Percentiles rank a stretch among this genome's conserved stretches.
phyloP scores from a whole-genome alignment of 2,113 vertebrate species.

The Syngnathus scovelli region DNA sequence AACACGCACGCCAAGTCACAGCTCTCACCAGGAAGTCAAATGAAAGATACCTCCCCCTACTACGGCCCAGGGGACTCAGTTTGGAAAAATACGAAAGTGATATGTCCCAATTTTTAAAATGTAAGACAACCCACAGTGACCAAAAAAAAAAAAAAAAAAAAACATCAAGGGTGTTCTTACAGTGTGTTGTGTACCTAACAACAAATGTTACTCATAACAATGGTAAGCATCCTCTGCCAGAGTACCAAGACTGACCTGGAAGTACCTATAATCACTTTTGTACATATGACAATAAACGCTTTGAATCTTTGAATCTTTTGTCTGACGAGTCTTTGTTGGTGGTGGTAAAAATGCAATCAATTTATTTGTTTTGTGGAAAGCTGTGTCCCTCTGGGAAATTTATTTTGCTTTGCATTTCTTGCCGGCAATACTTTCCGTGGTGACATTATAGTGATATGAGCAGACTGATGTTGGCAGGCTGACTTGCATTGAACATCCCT shows the following conservation, averaged over 20 bases:
- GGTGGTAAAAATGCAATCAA: not conserved
- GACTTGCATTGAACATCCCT: constrained; percentile 42
- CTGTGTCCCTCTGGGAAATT: constrained; percentile 21
- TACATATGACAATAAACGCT: no score
- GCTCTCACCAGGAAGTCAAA: constrained; percentile 39
- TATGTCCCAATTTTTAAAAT: not conserved
- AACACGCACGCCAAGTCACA: constrained; percentile 41
- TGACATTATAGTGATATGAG: constrained; percentile 31
- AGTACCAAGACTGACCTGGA: not conserved
- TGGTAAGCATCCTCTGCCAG: not conserved
- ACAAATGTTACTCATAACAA: no score
- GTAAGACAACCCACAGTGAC: not conserved
- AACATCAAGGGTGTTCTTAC: not conserved
- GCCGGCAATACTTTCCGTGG: constrained; percentile 27
- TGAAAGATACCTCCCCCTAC: constrained; percentile 15
- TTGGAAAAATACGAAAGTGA: constrained; percentile 29
- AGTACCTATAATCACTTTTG: no score
- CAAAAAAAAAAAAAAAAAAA: not conserved
- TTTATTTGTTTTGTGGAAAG: not conserved
- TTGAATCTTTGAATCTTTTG: no score
- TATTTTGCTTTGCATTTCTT: constrained; percentile 26
- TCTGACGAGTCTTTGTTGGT: not conserved
- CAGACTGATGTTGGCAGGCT: constrained; percentile 21
- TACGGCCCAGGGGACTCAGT: constrained; percentile 18
- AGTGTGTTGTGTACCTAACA: not conserved